Evolutionary conservation across 2,113 vertebrate species (phyloP).

Genomic region (Corvus moneduloides): DNA sequence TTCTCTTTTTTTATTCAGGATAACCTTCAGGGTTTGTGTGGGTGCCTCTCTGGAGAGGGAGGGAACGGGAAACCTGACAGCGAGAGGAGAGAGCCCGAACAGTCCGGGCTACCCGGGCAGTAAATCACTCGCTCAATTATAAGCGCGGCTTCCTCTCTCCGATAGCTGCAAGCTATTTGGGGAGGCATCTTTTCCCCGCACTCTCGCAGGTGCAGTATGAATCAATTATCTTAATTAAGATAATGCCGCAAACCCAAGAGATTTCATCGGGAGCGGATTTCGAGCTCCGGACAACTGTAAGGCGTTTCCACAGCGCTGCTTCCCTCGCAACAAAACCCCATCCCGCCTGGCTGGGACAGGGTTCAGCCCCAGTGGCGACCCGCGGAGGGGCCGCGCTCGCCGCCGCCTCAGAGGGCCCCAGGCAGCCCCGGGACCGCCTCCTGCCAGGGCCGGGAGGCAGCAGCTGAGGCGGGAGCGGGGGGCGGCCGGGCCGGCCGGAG

Average conservation of each 20-base stretch:
- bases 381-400: background rate
- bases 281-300: constrained; percentile 65
- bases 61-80: background rate
- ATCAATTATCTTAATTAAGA: constrained; percentile 90
- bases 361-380: background rate
- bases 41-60: background rate
- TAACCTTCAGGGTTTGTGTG: background rate
- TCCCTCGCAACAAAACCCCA: background rate
- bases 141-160: constrained; percentile 49
- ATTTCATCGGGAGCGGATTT: constrained; percentile 69
- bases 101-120: constrained; percentile 7
- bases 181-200: constrained; percentile 61
- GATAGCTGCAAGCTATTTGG: constrained; percentile 77
- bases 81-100: constrained; percentile 1
- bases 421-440: background rate
- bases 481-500: constrained; percentile 69
- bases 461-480: background rate
- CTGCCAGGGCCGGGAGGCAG: background rate
- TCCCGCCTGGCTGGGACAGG: background rate
- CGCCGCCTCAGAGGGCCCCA: background rate
- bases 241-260: constrained; percentile 79
- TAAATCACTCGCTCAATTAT: constrained; percentile 77
- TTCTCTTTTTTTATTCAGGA: background rate
- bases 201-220: constrained; percentile 86
- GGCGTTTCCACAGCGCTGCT: constrained; percentile 60